Evolutionary conservation across 2,113 vertebrate genomes (phyloP).

Genomic region (Hippocampus abdominalis): DNA sequence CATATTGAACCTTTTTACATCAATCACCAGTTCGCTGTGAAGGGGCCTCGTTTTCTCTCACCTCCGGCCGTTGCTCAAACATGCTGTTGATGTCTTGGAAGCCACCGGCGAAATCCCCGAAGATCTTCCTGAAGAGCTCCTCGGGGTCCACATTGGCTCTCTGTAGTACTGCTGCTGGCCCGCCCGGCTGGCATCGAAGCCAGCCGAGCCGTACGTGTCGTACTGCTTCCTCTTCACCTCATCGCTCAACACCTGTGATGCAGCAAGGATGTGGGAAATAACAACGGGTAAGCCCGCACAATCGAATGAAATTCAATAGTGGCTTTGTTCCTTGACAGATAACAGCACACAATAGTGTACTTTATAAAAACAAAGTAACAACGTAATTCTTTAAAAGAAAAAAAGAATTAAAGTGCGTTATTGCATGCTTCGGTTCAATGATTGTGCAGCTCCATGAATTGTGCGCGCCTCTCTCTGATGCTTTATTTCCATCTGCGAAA

Average conservation of each 20-base stretch:
- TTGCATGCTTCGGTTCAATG: too few relatives aligned
- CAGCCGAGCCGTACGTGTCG: constrained; percentile 80
- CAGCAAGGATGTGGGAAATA: background rate
- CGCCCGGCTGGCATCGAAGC: constrained; percentile 73
- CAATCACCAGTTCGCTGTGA: background rate
- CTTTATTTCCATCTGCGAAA: too few relatives aligned
- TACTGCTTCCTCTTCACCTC: constrained; percentile 92
- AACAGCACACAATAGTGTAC: background rate
- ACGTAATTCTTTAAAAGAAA: too few relatives aligned
- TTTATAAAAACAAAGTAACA: background rate
- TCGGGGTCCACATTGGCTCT: constrained; percentile 81
- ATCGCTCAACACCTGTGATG: constrained; percentile 83
- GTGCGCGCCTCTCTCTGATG: too few relatives aligned
- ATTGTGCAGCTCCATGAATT: too few relatives aligned
- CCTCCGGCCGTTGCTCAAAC: constrained; percentile 90
- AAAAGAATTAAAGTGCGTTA: too few relatives aligned
- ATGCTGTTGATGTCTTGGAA: constrained; percentile 81
- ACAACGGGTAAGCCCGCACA: background rate
- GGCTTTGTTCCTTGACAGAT: too few relatives aligned
- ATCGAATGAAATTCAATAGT: background rate
- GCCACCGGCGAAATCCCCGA: constrained; percentile 85
- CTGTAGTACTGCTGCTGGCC: constrained; percentile 80
- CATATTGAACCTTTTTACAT: background rate
- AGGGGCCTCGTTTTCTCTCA: constrained; percentile 44
- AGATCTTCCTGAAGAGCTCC: constrained; percentile 94